Percentiles rank a stretch among this genome's conserved stretches.
Evolutionary conservation across 2,113 vertebrate genomes (phyloP).

Genomic region (Percopsis transmontana): DNA sequence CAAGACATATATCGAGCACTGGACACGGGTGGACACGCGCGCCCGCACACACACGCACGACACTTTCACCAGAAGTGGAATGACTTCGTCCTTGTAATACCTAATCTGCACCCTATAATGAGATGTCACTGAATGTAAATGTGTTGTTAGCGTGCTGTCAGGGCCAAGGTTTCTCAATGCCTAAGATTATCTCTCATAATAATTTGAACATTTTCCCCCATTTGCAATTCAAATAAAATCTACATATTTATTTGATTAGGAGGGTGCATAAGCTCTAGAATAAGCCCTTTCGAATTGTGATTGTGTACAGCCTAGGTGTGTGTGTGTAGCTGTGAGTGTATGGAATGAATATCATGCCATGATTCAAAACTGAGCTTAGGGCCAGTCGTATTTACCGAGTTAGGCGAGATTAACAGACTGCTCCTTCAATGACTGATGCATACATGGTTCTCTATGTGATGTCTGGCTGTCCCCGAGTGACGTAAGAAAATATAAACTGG

Average conservation of each 20-base stretch:
- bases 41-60: conserved; percentile 2
- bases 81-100: conserved; percentile 23
- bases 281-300: background rate
- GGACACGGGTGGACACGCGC: background rate
- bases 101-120: conserved; percentile 25
- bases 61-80: background rate
- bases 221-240: conserved; percentile 34
- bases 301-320: background rate
- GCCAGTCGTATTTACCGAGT: too few species aligned
- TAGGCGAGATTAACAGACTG: too few species aligned
- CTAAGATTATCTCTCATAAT: conserved; percentile 17
- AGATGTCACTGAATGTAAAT: conserved; percentile 34
- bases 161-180: conserved; percentile 14
- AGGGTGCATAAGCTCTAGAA: background rate
- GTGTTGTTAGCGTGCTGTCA: conserved; percentile 9
- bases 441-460: too few species aligned
- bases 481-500: too few species aligned
- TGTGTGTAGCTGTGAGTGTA: conserved; percentile 9
- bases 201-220: conserved; percentile 11
- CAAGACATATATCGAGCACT: background rate
- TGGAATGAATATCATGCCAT: too few species aligned
- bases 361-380: too few species aligned
- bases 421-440: too few species aligned
- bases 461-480: too few species aligned
- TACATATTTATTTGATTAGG: conserved; percentile 7